phyloP scores from a whole-genome alignment of 2,797 vertebrate species.

The Eulemur rubriventer region DNA sequence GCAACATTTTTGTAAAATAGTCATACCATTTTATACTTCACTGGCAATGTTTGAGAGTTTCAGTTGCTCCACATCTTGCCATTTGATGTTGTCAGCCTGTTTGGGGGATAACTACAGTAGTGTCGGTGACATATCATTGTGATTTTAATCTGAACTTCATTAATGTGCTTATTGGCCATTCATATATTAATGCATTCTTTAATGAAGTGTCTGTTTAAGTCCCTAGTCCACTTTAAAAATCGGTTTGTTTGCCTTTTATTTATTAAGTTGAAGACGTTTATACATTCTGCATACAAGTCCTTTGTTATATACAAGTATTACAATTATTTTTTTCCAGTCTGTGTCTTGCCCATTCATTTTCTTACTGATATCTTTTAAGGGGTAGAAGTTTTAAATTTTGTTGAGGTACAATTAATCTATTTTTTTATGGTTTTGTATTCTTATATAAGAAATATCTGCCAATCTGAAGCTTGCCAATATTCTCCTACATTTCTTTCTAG shows the following conservation, averaged over 20 bases:
- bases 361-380: neutral
- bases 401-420: neutral
- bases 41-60: neutral
- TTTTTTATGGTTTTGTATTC: neutral
- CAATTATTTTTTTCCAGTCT: neutral
- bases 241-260: neutral
- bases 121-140: neutral
- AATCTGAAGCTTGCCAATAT: neutral
- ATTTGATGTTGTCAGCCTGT: neutral
- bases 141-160: constrained; percentile 12
- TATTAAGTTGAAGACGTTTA: neutral
- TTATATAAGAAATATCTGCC: neutral
- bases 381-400: neutral
- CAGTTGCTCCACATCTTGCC: neutral
- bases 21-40: neutral
- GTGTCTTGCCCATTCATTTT: neutral
- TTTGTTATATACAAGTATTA: neutral
- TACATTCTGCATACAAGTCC: neutral
- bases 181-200: neutral
- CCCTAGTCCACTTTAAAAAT: neutral
- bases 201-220: neutral
- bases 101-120: neutral
- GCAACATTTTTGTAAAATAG: neutral
- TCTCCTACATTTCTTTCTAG: neutral
- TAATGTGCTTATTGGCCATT: neutral